Evolutionary conservation across 2,797 vertebrate species (phyloP).

Genomic region (Epinephelus awoara): DNA sequence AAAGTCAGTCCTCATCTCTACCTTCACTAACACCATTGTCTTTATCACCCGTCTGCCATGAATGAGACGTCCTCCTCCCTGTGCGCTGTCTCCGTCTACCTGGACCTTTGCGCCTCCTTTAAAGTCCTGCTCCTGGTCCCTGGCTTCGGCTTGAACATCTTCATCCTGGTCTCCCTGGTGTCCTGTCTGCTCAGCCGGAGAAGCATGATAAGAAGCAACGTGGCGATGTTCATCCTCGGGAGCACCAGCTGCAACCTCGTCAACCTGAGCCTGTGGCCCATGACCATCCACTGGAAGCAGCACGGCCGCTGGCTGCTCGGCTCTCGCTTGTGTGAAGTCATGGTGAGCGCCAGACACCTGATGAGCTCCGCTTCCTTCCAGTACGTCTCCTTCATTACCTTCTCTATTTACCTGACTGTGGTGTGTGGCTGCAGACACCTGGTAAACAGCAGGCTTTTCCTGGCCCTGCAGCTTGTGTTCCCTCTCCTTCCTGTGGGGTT

Average conservation of each 20-base stretch:
- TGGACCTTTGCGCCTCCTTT: constrained; percentile 69
- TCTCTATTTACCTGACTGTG: constrained; percentile 78
- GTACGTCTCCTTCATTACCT: constrained; percentile 79
- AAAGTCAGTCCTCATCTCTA: constrained; percentile 14
- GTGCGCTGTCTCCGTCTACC: constrained; percentile 67
- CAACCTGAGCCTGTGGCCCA: constrained; percentile 76
- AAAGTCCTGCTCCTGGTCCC: constrained; percentile 76
- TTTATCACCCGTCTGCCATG: constrained; percentile 57
- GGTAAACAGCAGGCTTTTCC: constrained; percentile 63
- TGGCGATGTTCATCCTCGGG: constrained; percentile 74
- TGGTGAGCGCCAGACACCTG: constrained; percentile 77
- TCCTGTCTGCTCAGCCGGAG: constrained; percentile 61
- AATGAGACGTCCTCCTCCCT: constrained; percentile 61
- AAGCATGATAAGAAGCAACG: constrained; percentile 76
- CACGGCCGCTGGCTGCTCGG: constrained; percentile 76
- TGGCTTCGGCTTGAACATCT: constrained; percentile 73
- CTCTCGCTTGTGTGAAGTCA: constrained; percentile 74
- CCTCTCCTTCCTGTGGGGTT: constrained; percentile 65
- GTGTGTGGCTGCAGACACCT: constrained; percentile 60
- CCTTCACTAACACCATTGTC: not conserved
- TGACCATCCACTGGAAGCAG: constrained; percentile 78
- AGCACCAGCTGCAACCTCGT: constrained; percentile 77
- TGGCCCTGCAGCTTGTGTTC: constrained; percentile 72
- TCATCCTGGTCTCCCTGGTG: constrained; percentile 70
- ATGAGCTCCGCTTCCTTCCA: constrained; percentile 76